Evolutionary conservation across 2,888 invertebrate species (phyloP).

Genomic region (Idaea straminata): DNA sequence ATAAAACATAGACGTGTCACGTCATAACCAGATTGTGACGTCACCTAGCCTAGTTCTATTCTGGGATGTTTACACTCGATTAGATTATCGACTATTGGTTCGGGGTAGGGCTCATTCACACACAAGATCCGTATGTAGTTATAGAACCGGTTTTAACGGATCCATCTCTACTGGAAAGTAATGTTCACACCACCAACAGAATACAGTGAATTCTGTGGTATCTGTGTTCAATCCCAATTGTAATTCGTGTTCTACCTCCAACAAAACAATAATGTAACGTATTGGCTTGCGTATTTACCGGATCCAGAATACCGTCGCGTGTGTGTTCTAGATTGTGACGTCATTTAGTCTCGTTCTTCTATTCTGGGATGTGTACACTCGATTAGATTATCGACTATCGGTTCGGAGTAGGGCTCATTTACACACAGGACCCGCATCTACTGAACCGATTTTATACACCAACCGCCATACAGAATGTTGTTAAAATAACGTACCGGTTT

Average conservation of each 20-base stretch:
- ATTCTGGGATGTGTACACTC: conserved; percentile 11
- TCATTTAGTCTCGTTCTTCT: conserved; percentile 15
- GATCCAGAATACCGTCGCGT: too few relatives aligned
- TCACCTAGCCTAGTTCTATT: conserved; percentile 13
- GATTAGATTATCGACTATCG: conserved; percentile 19
- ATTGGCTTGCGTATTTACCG: too few relatives aligned
- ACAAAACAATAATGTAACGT: too few relatives aligned
- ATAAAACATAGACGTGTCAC: background rate
- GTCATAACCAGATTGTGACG: background rate
- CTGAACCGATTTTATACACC: background rate
- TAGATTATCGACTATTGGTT: conserved; percentile 17
- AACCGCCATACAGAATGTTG: background rate
- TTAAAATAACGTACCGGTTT: too few relatives aligned
- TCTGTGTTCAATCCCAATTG: too few relatives aligned
- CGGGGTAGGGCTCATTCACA: conserved; percentile 2
- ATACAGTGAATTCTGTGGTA: too few relatives aligned
- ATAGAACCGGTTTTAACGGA: background rate
- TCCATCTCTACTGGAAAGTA: too few relatives aligned
- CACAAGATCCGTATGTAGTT: background rate
- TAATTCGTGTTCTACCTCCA: too few relatives aligned
- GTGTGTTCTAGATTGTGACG: too few relatives aligned
- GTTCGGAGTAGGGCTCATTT: conserved; percentile 1
- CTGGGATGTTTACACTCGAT: conserved; percentile 14
- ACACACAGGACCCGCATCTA: background rate
- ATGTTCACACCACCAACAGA: background rate